phyloP scores from a whole-genome alignment of 92 coral and sea anemone genomes.

The Heteractis magnifica region DNA sequence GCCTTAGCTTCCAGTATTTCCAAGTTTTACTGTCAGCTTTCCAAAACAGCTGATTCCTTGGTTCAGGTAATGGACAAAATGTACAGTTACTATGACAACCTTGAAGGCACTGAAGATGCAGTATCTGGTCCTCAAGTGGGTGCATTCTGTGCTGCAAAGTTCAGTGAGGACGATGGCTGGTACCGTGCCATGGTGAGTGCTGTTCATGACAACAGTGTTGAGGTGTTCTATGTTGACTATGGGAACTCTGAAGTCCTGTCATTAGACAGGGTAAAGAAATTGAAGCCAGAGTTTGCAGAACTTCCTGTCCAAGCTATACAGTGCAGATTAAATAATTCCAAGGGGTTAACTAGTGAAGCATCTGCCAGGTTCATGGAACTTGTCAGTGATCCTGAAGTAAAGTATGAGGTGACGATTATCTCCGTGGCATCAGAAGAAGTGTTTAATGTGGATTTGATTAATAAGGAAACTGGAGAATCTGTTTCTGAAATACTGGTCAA shows the following conservation, averaged over 20 bases:
- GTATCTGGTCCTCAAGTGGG: slow-evolving; percentile 62
- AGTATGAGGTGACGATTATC: slow-evolving; percentile 35
- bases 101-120: slow-evolving; percentile 60
- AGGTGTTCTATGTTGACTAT: slow-evolving; percentile 75
- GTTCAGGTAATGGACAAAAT: slow-evolving; percentile 69
- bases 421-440: slow-evolving; percentile 36
- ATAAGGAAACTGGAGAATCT: slow-evolving; percentile 49
- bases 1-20: slow-evolving; percentile 49
- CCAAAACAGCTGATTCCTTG: slow-evolving; percentile 53
- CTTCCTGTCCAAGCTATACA: slow-evolving; percentile 72
- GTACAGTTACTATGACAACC: slow-evolving; percentile 56
- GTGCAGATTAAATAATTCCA: slow-evolving; percentile 40
- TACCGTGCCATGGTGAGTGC: slow-evolving; percentile 75
- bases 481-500: slow-evolving; percentile 19
- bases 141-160: slow-evolving; percentile 72
- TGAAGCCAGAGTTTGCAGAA: slow-evolving; percentile 65
- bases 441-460: slow-evolving; percentile 56
- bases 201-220: slow-evolving; percentile 48
- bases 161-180: slow-evolving; percentile 86
- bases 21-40: slow-evolving; percentile 74
- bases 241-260: slow-evolving; percentile 86
- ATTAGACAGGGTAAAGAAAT: slow-evolving; percentile 53
- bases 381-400: slow-evolving; percentile 65
- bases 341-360: slow-evolving; percentile 14
- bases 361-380: slow-evolving; percentile 42